Evolutionary conservation across 2,113 vertebrate species (phyloP).

Genomic region (Opisthocomus hoazin): DNA sequence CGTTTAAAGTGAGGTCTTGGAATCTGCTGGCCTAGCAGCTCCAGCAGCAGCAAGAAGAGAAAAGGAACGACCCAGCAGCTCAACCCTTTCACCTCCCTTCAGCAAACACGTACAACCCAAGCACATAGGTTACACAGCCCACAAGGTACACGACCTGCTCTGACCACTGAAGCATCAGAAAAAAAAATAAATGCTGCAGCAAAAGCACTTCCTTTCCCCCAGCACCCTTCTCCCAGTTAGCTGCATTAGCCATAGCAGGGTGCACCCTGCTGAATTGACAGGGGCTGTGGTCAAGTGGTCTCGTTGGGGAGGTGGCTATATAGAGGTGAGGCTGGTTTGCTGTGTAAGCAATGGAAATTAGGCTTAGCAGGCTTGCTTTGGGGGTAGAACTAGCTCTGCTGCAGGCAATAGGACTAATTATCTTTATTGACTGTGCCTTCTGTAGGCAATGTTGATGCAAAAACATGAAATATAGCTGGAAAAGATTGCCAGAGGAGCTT

Average conservation of each 20-base stretch:
- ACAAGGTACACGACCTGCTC: not conserved
- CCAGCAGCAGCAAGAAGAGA: not conserved
- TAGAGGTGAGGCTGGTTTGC: not conserved
- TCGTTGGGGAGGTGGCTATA: not conserved
- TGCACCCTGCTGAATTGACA: not conserved
- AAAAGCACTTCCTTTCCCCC: not conserved
- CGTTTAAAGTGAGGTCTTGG: not conserved
- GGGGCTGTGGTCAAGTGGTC: not conserved
- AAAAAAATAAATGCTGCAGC: not conserved
- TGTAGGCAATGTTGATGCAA: accelerated
- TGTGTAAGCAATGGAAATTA: accelerated
- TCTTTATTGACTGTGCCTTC: accelerated
- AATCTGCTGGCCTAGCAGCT: not conserved
- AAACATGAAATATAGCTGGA: not conserved
- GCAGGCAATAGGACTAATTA: accelerated
- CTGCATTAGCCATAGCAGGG: not conserved
- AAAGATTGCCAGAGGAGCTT: not conserved
- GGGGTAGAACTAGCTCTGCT: not conserved
- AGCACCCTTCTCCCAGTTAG: not conserved
- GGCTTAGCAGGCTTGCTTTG: not conserved
- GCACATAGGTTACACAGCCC: not conserved
- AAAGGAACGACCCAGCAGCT: not conserved
- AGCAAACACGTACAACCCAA: not conserved
- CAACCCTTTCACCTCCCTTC: not conserved
- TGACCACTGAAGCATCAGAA: not conserved